Percentiles rank a stretch among this genome's conserved stretches.
Evolutionary conservation across 2,888 invertebrate species (phyloP).

Genomic region (Cryptus viduatorius): DNA sequence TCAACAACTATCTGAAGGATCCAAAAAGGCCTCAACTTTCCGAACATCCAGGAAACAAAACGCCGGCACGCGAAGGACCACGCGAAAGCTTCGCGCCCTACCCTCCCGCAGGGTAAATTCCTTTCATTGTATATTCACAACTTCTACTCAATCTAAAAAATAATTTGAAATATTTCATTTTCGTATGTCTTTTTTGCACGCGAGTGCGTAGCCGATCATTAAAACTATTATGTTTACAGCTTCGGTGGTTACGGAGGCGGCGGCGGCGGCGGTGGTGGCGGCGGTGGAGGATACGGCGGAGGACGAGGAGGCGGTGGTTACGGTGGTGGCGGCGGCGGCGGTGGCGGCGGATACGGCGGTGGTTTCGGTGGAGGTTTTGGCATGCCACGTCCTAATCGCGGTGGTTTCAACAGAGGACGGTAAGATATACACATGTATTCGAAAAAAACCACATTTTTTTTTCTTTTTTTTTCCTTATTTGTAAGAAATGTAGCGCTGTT

Average conservation of each 20-base stretch:
- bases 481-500: not conserved
- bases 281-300: conserved; percentile 78
- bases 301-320: conserved; percentile 78
- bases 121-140: conserved; percentile 18
- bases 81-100: conserved; percentile 85
- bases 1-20: conserved; percentile 98
- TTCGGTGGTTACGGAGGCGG: conserved; percentile 82
- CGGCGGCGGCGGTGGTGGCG: conserved; percentile 79
- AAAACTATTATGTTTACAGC: conserved; percentile 65
- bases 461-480: not conserved
- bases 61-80: conserved; percentile 83
- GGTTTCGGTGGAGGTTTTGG: conserved; percentile 82
- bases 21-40: conserved; percentile 97
- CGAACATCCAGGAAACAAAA: conserved; percentile 90
- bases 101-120: conserved; percentile 81
- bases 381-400: conserved; percentile 85
- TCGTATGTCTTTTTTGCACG: not conserved
- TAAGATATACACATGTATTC: conserved; percentile 73
- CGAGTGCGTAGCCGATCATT: not conserved
- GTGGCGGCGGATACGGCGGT: conserved; percentile 81
- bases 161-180: not conserved
- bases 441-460: conserved; percentile 26
- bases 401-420: conserved; percentile 85
- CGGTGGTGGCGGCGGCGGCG: conserved; percentile 78
- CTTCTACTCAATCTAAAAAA: conserved; percentile 34